phyloP scores from a whole-genome alignment of 2,888 invertebrate genomes.

The Eretmocerus hayati region DNA sequence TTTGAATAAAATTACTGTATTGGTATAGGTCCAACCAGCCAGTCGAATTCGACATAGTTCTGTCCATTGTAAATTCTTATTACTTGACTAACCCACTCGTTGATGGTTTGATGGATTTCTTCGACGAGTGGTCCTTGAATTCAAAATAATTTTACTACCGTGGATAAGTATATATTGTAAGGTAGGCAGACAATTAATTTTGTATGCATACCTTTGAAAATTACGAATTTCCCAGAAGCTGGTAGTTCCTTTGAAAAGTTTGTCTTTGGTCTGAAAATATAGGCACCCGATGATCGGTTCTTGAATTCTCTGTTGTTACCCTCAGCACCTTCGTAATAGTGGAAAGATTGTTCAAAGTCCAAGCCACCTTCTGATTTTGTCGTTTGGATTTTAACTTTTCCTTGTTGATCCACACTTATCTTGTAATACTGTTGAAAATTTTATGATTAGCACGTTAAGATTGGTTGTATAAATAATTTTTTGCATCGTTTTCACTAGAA shows the following conservation, averaged over 20 bases:
- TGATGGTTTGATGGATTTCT: conserved; percentile 64
- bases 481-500: background rate
- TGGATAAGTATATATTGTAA: too few species aligned
- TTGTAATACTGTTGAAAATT: conserved; percentile 24
- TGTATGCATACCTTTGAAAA: conserved; percentile 37
- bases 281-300: conserved; percentile 84
- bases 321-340: conserved; percentile 63
- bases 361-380: conserved; percentile 20
- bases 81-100: conserved; percentile 68
- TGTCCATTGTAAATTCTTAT: conserved; percentile 61
- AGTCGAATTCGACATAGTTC: conserved; percentile 61
- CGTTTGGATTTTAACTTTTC: conserved; percentile 25
- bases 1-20: conserved; percentile 45
- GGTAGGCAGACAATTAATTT: background rate
- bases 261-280: conserved; percentile 72
- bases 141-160: background rate
- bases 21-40: conserved; percentile 73
- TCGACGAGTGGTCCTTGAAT: conserved; percentile 61
- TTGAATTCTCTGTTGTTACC: conserved; percentile 60
- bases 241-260: conserved; percentile 28
- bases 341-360: conserved; percentile 57
- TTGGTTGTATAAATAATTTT: background rate
- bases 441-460: background rate
- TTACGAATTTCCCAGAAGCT: conserved; percentile 33
- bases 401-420: conserved; percentile 26